Evolutionary conservation across 2,797 vertebrate species (phyloP), one percentile per base, ranked within the genome.

Genomic region (Dromococcyx pavoninus): DNA sequence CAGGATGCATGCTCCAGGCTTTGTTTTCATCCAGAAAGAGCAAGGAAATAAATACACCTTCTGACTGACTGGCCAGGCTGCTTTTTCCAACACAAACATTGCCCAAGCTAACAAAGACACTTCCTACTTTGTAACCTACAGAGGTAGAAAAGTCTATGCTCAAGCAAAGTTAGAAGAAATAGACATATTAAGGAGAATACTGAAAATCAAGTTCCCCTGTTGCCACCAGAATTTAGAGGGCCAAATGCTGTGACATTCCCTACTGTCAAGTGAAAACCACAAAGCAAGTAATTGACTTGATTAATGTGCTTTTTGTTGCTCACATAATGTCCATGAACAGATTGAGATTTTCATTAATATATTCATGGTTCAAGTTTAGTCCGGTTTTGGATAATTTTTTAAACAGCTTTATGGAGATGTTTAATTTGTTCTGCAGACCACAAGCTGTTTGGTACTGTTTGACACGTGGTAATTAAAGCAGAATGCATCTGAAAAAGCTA

Each of bases 341-440:
- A 90, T 60, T 95, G 92, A 88, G 74, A 61, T 72, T 95, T 88
- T 75, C 70, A 84, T 95, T 93, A 94, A 95, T 73, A 60, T 94
- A 95, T 89, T 91, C 80, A 87, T 64, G 32, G 71, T 85, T 90
- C 74, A 82, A 70, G n/a, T 70, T 95, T n/a, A 66, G 80, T 51
- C 39, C 48, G 66, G 66, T 61, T 94, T 74, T 19, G 33, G 43
- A 37, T 54, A 51, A 37, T 86, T 84, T 80, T 82, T 94, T 66
- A 23, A 90, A 58, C 33, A 9, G 1, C 50, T 89, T 95, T 91
- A 86, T 84, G 73, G 80, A 78, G 56, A 78, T 41, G 25, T 51
- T 72, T 39, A 24, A 51, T 5, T 90, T 86, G 73, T 75, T 90
- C 28, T 84, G 62, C 64, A 65, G 58, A 69, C 13, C n/a, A 32